Conservation (phyloP, 1,140 invertebrate species). For the Thrips palmi region DNA sequence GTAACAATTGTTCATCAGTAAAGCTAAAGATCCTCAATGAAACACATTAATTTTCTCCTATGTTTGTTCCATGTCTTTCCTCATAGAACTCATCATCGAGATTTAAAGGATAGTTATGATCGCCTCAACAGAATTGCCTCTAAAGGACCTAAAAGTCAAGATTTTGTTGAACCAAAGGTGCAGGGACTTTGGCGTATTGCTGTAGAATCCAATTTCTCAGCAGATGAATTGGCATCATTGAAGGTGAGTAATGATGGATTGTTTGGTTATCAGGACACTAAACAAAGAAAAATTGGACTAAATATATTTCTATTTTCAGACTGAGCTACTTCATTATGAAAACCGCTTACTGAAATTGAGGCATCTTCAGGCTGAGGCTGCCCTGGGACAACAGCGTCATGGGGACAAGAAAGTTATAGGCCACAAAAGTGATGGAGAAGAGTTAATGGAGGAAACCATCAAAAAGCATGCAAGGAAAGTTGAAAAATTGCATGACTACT, state of each 20-base stretch:
- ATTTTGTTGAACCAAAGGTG: conserved; percentile 80
- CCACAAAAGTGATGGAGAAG: conserved; percentile 34
- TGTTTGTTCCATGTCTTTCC: conserved; percentile 14
- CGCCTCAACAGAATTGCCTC: conserved; percentile 50
- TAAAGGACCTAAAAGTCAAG: conserved; percentile 53
- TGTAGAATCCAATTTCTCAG: conserved; percentile 54
- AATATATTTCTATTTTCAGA: conserved; percentile 24
- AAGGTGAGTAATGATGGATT: conserved; percentile 31
- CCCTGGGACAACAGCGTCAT: conserved; percentile 37
- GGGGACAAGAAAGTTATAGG: conserved; percentile 34
- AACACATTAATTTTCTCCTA: background rate
- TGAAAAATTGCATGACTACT: conserved; percentile 77
- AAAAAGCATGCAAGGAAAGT: conserved; percentile 68
- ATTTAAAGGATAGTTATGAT: conserved; percentile 64
- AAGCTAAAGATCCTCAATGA: background rate
- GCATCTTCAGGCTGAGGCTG: conserved; percentile 57
- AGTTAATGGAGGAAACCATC: conserved; percentile 49
- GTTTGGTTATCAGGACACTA: conserved; percentile 10
- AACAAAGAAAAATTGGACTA: conserved; percentile 8
- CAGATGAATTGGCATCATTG: conserved; percentile 63
- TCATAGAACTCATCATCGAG: conserved; percentile 59
- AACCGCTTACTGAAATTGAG: conserved; percentile 64
- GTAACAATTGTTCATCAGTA: too few species aligned
- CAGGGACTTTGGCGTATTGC: conserved; percentile 73
- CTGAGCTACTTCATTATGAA: conserved; percentile 77